Evolutionary conservation across 2,888 invertebrate genomes (phyloP), one percentile per base, ranked within the genome.

Genomic region (Hedychridium roseum): DNA sequence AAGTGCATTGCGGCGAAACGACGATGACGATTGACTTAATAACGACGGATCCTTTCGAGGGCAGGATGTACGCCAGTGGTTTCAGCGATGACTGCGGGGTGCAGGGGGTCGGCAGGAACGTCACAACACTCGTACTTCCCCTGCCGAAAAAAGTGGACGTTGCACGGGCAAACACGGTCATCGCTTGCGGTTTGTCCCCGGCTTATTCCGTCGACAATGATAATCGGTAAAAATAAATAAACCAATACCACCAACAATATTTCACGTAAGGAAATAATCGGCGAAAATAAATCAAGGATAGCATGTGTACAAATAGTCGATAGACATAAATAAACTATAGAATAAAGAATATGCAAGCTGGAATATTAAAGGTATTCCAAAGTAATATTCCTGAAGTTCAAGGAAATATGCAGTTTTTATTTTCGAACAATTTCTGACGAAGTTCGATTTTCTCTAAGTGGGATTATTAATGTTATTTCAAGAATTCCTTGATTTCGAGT

Each of bases 31-130:
- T 94, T 43, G 86, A 82, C 18, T 72, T 84, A 30, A 72, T 70
- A 28, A 83, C 83, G 14, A 76, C 70, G 36, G 78, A 79, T n/a
- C 78, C 81, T 1, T 85, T 85, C 64, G 68, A 74, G 28, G 94
- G 94, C 0, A 86, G 90, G 42, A 82, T 94, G 57, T 94, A 93
- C 73, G 90, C 90, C 47, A 88, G 86, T 59, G 92, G 91, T 9
- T 88, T 88, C 69, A 88, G 91, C 0, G 89, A 89, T 61, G 78
- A 81, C 4, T 94, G 93, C 76, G 84, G 85, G 56, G 84, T 85
- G 7, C 81, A 82, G 73, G 85, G 87, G 18, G 79, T 81, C 45
- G 80, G 84, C 48, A 72, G 71, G 30, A 78, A 79, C 41, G 63
- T 78, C 3, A 84, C 89, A 2, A 80, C 78, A 0, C 80, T 91